Evolutionary conservation across 2,797 vertebrate genomes (phyloP), one percentile per base, ranked within the genome.

Genomic region (Liasis olivaceus): DNA sequence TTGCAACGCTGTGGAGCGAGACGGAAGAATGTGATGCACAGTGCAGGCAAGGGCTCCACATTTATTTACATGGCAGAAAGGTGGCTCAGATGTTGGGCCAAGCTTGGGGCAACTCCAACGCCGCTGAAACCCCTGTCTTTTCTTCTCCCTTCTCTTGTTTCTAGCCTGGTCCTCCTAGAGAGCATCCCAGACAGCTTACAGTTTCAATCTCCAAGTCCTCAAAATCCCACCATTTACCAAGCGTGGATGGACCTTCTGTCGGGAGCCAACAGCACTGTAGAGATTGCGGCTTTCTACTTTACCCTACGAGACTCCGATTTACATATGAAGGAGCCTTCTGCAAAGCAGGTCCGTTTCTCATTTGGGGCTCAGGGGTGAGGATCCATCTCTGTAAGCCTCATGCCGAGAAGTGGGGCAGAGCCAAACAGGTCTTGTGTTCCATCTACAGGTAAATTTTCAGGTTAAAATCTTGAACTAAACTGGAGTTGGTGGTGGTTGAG

Each of bases 201-300:
- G 2, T 98, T 97, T 94, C 72, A 20, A 2, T 88, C 93, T 0
- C 94, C 77, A 2, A 94, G 95, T 1, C 93, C 93, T 0, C 88
- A 95, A 24, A 94, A 97, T n/a, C 93, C 26, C 64, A 97, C 96
- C 95, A 97, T 97, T 88, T 94, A 97, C 9, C 94, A 97, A 93
- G 97, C 97, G 86, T 98, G 98, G 98, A 95, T 96, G 24, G 93
- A 94, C 84, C 96, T 98, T 90, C 96, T 98, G 84, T 87, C 94
- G 81, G 63, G 88, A 66, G 98, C 98, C 88, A 97, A 98, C 92
- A 94, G 91, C 95, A 98, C 97, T 0, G 98, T 98, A 89, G 91
- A 97, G 87, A 97, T 98, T 1, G 98, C 97, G 0, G 98, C 98
- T 54, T 98, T 98, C 95, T 98, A 98, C 97, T 94, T 98, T 92